Conservation (phyloP, 2,797 vertebrate species). For the Morelia viridis region DNA sequence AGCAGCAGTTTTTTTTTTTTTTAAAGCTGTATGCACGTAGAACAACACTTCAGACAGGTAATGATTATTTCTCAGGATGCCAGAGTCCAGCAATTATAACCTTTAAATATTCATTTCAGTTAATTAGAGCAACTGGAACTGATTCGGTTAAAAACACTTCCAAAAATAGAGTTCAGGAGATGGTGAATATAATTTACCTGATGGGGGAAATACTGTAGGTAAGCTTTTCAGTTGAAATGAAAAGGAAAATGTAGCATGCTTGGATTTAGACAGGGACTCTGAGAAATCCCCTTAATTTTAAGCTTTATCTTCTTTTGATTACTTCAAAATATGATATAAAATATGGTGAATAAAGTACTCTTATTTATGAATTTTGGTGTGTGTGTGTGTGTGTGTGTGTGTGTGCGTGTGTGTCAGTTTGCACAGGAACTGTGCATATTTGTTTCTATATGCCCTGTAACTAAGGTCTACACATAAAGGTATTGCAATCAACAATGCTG, state of each 20-base stretch:
- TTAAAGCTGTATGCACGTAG: slow-evolving; percentile 51
- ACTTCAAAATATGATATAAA: slow-evolving; percentile 50
- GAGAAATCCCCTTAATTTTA: slow-evolving; percentile 32
- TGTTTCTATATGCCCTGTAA: slow-evolving; percentile 51
- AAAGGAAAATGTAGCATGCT: slow-evolving; percentile 48
- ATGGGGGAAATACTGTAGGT: slow-evolving; percentile 45
- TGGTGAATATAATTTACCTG: slow-evolving; percentile 56
- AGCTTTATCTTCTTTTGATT: slow-evolving; percentile 47
- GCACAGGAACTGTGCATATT: slow-evolving; percentile 29
- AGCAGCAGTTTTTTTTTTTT: slow-evolving; percentile 10
- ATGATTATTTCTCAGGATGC: slow-evolving; percentile 69
- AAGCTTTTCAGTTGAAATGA: slow-evolving; percentile 54
- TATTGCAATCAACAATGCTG: slow-evolving; percentile 17
- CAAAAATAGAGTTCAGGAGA: slow-evolving; percentile 59
- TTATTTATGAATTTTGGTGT: slow-evolving; percentile 43
- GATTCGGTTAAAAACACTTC: slow-evolving; percentile 53
- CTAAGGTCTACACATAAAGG: slow-evolving; percentile 29
- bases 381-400: no score
- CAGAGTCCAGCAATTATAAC: slow-evolving; percentile 58
- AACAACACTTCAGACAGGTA: slow-evolving; percentile 55
- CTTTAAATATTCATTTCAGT: slow-evolving; percentile 72
- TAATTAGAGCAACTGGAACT: slow-evolving; percentile 64
- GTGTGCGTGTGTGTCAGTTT: slow-evolving; percentile 36
- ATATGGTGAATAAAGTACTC: slow-evolving; percentile 37
- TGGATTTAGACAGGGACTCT: slow-evolving; percentile 56